Conservation (phyloP, 2,888 invertebrate genomes). For the Zaprionus bogoriensis region DNA sequence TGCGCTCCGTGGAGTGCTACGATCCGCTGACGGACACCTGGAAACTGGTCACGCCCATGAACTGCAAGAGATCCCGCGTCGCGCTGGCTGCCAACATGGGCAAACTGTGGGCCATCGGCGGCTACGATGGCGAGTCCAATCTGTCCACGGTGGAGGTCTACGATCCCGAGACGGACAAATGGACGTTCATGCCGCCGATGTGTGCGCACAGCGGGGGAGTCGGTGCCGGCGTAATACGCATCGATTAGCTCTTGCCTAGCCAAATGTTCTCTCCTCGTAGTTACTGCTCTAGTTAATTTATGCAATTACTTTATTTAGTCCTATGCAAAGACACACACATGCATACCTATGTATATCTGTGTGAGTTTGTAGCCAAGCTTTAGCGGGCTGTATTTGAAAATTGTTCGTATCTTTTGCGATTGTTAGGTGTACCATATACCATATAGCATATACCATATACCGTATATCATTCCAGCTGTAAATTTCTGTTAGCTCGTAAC, state of each 20-base stretch:
- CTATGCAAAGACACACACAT: slow-evolving; percentile 10
- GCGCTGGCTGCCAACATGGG: slow-evolving; percentile 93
- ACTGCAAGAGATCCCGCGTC: slow-evolving; percentile 91
- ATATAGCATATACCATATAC: slow-evolving; percentile 10
- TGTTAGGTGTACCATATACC: slow-evolving; percentile 22
- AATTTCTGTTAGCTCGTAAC: slow-evolving; percentile 52
- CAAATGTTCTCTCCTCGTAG: slow-evolving; percentile 34
- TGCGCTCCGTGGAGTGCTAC: slow-evolving; percentile 91
- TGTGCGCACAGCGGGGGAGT: slow-evolving; percentile 94
- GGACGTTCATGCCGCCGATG: slow-evolving; percentile 91
- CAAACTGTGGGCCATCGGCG: slow-evolving; percentile 91
- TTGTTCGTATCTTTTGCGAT: slow-evolving; percentile 33
- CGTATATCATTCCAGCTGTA: slow-evolving; percentile 65
- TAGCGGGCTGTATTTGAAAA: slow-evolving; percentile 49
- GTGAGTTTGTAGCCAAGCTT: slow-evolving; percentile 55
- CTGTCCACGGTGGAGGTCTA: slow-evolving; percentile 93
- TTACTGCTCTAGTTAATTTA: slow-evolving; percentile 40
- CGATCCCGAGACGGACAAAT: slow-evolving; percentile 88
- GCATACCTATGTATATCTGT: slow-evolving; percentile 8
- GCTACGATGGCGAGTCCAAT: slow-evolving; percentile 91
- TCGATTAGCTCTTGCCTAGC: slow-evolving; percentile 66
- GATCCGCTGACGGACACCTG: slow-evolving; percentile 90
- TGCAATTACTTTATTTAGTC: slow-evolving; percentile 42
- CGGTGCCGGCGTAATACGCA: slow-evolving; percentile 92
- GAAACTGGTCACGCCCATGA: slow-evolving; percentile 91